Base-by-base conservation (phyloP, 2,888 invertebrate genomes). In the Meganola albula region DNA sequence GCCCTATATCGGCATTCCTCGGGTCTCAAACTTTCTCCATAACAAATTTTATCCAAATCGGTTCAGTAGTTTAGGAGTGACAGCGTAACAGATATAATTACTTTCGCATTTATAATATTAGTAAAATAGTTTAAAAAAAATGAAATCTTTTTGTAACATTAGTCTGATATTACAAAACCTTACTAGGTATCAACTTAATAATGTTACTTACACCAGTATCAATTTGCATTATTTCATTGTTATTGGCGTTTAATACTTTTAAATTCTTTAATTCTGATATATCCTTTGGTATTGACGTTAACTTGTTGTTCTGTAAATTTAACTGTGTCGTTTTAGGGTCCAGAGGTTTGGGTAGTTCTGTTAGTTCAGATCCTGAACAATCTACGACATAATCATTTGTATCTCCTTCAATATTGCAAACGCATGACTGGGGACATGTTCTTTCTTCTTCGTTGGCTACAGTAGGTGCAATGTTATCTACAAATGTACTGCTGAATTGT, bases 361-460 rank as follows among this genome's bases (percentile, higher is more conserved):
- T 77, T 32, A 89, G 63, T 18, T 68, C 74, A 34, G 71, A 74
- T 47, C 83, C 75, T 6, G 86, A 75, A 59, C 89, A 90, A 59
- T 87, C 78, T 3, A 83, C 76, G 2, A 74, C 60, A 23, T 69
- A 77, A 27, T 68, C 55, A 12, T 59, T 53, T 12, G 65, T 44
- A 25, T 58, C 61, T n/a, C 72, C 74, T 55, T 83, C 80, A 37
- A 63, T 53, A 42, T 63, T 71, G 43, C 84, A 84, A 11, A 74
- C 63, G 41, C 85, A 84, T 27, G 61, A 59, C 16, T 61, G 56
- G 8, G 84, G 83, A 31, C 84, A 84, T 7, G 51, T 36, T 32
- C 44, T 40, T 14, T 66, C 52, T 12, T 38, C 40, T 7, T 51
- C 57, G 20, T 50, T 11, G 22, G 48, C 14, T 5, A 26, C 18